Evolutionary conservation across 1,140 invertebrate species (phyloP).

Genomic region (Venturia canescens): DNA sequence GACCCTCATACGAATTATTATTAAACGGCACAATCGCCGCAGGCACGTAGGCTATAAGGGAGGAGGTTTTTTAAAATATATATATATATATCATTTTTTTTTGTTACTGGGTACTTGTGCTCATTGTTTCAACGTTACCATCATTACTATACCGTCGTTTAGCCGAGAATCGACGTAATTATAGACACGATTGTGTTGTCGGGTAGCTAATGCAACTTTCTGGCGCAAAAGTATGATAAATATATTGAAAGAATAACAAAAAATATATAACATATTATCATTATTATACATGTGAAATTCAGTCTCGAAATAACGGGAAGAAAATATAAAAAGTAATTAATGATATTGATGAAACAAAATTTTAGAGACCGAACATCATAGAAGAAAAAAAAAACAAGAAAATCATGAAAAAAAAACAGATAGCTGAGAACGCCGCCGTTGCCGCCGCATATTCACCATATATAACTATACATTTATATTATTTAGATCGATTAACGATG

Average conservation of each 20-base stretch:
- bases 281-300: slow-evolving; percentile 45
- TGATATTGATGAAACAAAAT: background rate
- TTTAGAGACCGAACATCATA: background rate
- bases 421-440: slow-evolving; percentile 40
- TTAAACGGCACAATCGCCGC: slow-evolving; percentile 61
- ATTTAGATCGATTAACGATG: slow-evolving; percentile 60
- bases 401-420: slow-evolving; percentile 53
- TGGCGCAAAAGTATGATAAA: slow-evolving; percentile 57
- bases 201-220: slow-evolving; percentile 51
- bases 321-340: slow-evolving; percentile 15
- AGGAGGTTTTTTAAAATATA: slow-evolving; percentile 63
- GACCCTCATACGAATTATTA: slow-evolving; percentile 61
- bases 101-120: slow-evolving; percentile 66
- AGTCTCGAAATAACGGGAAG: slow-evolving; percentile 47
- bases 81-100: slow-evolving; percentile 53
- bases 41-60: slow-evolving; percentile 66
- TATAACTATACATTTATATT: slow-evolving; percentile 62
- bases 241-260: background rate
- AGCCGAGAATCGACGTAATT: slow-evolving; percentile 55
- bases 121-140: slow-evolving; percentile 64
- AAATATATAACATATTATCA: slow-evolving; percentile 51
- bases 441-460: slow-evolving; percentile 58
- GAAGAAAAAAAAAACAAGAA: slow-evolving; percentile 53
- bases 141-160: slow-evolving; percentile 60
- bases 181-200: slow-evolving; percentile 32